Evolutionary conservation across 2,888 invertebrate species (phyloP), one percentile per base, ranked within the genome.

Genomic region (Piscicola geometra): DNA sequence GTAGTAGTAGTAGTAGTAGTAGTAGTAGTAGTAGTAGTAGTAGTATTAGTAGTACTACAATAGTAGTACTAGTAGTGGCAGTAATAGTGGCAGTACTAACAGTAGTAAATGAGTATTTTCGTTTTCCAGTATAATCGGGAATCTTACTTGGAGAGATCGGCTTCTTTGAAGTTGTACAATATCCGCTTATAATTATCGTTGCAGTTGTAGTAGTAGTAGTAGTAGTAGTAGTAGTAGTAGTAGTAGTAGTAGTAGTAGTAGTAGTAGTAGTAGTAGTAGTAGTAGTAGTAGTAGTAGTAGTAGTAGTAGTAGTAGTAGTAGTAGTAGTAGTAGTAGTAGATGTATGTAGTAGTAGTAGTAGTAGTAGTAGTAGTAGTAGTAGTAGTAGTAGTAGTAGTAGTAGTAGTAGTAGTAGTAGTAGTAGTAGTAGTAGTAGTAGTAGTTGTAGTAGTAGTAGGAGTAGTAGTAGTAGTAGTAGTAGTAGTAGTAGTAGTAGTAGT

Each of bases 1-100:
- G 68, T 67, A 67, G 68, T 67, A 67, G 68, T 67, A 67, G 68
- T 67, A 67, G 68, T 67, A 67, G 68, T 67, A 67, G 68, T 67
- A 67, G 68, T 67, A 67, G 68, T 67, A 67, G 68, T 67, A 67
- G 68, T 67, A 67, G 68, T 67, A 67, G 68, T 67, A 67, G 68
- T 67, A 67, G 68, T 67, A 67, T 12, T 67, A 67, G 68, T 67
- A 67, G 68, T 67, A 67, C 15, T 64, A 64, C n/a, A 64, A 25
- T 64, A 64, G 66, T 64, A 64, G 66, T 64, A 64, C 15, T 64
- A 64, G 66, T 64, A 64, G 66, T 64, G n/a, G 66, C n/a, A 64
- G 66, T 64, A 64, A 25, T 64, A 64, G 66, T 64, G n/a, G 66
- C n/a, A 64, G 66, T 64, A 64, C 15, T 64, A 64, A 25, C n/a